Evolutionary conservation across 2,888 invertebrate genomes (phyloP).

Genomic region (Chymomyza amoena): DNA sequence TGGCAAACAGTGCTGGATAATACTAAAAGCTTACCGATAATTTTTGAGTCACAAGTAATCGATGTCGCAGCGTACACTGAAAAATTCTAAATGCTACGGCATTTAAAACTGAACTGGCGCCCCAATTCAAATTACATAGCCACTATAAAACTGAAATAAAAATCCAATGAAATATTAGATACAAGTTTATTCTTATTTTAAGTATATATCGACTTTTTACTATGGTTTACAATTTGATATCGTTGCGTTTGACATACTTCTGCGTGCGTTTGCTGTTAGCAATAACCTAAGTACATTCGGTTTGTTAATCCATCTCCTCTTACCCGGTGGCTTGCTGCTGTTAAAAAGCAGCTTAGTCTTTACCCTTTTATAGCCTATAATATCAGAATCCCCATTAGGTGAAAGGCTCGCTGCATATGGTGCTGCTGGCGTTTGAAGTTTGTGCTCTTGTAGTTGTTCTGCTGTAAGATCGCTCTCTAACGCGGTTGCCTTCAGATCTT

Average conservation of each 20-base stretch:
- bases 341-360: neutral
- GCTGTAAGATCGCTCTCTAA: neutral
- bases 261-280: neutral
- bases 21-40: neutral
- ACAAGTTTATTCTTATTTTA: too few relatives aligned
- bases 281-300: neutral
- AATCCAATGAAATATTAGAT: too few relatives aligned
- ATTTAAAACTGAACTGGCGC: neutral
- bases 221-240: neutral
- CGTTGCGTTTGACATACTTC: neutral
- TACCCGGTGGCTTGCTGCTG: neutral
- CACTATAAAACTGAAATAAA: too few relatives aligned
- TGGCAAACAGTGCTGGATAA: neutral
- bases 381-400: neutral
- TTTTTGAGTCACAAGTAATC: neutral
- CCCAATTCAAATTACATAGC: neutral
- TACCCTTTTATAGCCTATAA: neutral
- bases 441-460: neutral
- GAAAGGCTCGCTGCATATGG: neutral
- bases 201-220: neutral
- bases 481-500: neutral
- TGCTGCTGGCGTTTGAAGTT: neutral
- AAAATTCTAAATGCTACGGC: neutral
- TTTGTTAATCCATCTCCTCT: neutral
- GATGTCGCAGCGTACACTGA: neutral